A percentile compares a stretch with the other conserved stretches of the same genome.
These are phyloP conservation scores for Miniopterus natalensis DNA, from an alignment of 2,113 vertebrate species.

Conservation along the genomic window DNA sequence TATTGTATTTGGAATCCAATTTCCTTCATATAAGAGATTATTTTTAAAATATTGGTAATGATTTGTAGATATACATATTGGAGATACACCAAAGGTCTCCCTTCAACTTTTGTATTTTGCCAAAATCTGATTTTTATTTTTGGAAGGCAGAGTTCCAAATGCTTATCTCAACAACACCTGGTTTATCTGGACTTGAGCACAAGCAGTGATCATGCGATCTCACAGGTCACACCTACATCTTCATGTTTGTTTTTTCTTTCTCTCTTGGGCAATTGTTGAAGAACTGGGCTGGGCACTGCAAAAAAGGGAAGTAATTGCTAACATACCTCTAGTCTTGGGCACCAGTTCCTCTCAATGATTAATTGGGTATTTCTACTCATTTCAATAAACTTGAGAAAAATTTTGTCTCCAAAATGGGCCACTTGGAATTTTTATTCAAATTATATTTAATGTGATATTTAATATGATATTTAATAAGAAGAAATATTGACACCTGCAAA, in stretches of 20 bases:
- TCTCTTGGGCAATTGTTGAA: neutral
- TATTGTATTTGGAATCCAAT: neutral
- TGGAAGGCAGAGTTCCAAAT: neutral
- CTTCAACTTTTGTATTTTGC: neutral
- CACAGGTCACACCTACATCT: neutral
- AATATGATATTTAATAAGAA: neutral
- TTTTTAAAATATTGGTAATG: neutral
- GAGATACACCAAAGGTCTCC: neutral
- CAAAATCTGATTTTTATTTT: neutral
- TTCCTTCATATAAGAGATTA: neutral
- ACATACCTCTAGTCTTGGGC: neutral
- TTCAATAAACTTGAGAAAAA: neutral
- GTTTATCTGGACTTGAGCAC: neutral
- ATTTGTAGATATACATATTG: neutral
- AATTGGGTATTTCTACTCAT: neutral
- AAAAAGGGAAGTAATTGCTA: neutral
- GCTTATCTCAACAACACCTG: neutral
- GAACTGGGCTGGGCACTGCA: too few relatives aligned
- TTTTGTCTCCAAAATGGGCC: neutral
- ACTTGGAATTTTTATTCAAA: constrained; percentile 6
- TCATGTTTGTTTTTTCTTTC: neutral
- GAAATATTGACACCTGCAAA: neutral
- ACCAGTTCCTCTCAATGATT: neutral
- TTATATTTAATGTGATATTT: neutral
- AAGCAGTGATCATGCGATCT: neutral